Evolutionary conservation across 2,797 vertebrate genomes (phyloP).

Genomic region (Vultur gryphus): DNA sequence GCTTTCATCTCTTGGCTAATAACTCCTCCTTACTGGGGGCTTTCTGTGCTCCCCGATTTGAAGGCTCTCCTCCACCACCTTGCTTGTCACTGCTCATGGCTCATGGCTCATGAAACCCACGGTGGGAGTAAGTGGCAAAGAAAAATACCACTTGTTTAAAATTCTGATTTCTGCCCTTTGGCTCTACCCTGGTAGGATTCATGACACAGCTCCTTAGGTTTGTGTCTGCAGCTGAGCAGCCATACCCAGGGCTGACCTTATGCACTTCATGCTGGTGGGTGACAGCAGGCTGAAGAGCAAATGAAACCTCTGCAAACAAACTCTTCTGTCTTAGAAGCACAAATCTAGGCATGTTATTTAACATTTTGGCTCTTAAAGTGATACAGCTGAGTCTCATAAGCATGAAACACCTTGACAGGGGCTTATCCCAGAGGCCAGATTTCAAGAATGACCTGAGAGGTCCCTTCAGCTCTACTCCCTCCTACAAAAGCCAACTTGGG

Average conservation of each 20-base stretch:
- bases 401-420: background rate
- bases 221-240: background rate
- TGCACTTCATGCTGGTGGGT: background rate
- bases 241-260: background rate
- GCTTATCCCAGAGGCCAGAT: background rate
- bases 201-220: background rate
- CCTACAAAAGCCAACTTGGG: background rate
- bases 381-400: background rate
- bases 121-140: background rate
- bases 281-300: background rate
- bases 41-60: background rate
- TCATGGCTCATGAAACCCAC: background rate
- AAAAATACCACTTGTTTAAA: background rate
- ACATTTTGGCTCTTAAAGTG: background rate
- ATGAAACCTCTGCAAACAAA: background rate
- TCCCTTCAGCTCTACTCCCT: background rate
- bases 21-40: background rate
- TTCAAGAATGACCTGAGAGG: background rate
- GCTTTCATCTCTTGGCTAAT: background rate
- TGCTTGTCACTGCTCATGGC: background rate
- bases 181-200: background rate
- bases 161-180: background rate
- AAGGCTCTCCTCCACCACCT: background rate
- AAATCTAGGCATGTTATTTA: background rate
- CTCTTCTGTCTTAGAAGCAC: background rate